Evolutionary conservation across 1,140 invertebrate genomes (phyloP), one percentile per base, ranked within the genome.

Genomic region (Sarcophaga peregrina): DNA sequence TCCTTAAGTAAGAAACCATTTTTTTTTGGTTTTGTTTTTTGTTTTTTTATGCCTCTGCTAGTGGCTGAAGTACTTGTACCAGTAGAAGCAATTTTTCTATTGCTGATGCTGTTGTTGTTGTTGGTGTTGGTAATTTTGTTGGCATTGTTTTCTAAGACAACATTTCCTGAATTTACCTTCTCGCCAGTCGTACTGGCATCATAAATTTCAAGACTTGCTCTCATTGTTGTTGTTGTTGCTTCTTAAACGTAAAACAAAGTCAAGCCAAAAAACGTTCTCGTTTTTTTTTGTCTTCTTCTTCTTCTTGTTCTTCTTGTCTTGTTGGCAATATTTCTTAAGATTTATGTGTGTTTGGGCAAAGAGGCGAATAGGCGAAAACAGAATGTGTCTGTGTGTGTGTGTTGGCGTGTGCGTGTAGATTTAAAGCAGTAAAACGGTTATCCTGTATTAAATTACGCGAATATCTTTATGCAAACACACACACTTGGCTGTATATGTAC

Each of bases 131-230:
- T 78, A 78, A 78, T 52, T 78, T 78, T 78, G 54, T 20, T 78
- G 75, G 75, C 75, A 78, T 78, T 78, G 75, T 78, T 78, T 78
- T 78, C 47, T 78, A 78, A 78, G 75, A 78, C 75, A 78, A 78
- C 75, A 78, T 50, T 78, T 78, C 75, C 75, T 78, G 75, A 78
- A 50, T 78, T 78, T 78, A 78, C 75, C 75, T 78, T 78, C 75
- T 78, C 47, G 75, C 75, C 75, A 50, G 75, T 20, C 75, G 75
- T 78, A 52, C 48, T 78, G 75, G 75, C 75, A 78, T 78, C 75
- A 78, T 78, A 78, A 78, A 78, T 78, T 78, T 78, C 47, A 52
- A 15, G 75, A 78, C n/a, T 78, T 78, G 50, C 4, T 50, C 75
- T 50, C 75, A 50, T 11, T 78, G 50, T 78, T 50, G 62, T 68